These are phyloP conservation scores for Cygnus buccinator DNA, from an alignment of 2,113 vertebrate species.

Conservation along the genomic window DNA sequence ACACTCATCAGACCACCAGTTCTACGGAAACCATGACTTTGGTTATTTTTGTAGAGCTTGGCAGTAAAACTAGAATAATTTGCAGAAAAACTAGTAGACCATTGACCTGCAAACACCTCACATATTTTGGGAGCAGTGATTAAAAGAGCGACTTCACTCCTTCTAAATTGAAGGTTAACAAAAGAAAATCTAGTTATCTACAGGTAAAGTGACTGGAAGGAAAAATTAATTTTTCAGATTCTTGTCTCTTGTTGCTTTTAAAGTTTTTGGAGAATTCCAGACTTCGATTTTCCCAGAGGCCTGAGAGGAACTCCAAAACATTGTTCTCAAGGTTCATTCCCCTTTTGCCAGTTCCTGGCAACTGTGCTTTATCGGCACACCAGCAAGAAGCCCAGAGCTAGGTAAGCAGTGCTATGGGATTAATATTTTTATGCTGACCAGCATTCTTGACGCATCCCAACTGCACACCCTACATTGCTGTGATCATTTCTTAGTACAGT, in stretches of 20 bases:
- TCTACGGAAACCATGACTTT: background rate
- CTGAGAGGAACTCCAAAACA: background rate
- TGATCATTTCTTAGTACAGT: background rate
- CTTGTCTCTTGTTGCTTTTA: background rate
- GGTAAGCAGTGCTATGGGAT: background rate
- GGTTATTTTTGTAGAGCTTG: background rate
- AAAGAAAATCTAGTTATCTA: background rate
- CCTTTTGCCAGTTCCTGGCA: background rate
- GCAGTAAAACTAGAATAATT: background rate
- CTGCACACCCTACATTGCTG: background rate
- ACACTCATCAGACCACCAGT: background rate
- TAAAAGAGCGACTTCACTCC: background rate
- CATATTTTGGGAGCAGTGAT: background rate
- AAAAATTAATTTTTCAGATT: background rate
- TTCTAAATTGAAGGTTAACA: background rate
- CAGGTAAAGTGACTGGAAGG: background rate
- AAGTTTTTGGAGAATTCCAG: background rate
- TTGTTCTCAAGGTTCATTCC: background rate
- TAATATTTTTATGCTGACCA: background rate
- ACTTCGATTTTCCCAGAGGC: background rate
- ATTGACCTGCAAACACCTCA: background rate
- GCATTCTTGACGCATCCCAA: background rate
- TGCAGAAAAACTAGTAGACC: background rate
- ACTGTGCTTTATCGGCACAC: background rate
- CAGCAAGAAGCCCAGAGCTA: background rate